phyloP scores from a whole-genome alignment of 2,797 vertebrate genomes.

The Clamator glandarius region DNA sequence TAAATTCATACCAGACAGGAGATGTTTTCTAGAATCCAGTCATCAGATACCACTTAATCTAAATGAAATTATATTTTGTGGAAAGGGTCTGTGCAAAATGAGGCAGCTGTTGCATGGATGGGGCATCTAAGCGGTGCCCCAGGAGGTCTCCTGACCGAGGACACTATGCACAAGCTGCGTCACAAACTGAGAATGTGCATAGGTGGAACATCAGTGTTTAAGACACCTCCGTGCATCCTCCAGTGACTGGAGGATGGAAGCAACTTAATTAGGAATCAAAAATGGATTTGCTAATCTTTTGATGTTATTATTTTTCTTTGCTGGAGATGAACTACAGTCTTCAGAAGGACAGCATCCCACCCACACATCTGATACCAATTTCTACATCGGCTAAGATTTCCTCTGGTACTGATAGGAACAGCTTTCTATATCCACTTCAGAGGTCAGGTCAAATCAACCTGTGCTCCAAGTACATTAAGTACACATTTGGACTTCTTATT shows the following conservation, averaged over 20 bases:
- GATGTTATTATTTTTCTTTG: not conserved
- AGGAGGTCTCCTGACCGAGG: not conserved
- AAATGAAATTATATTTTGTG: not conserved
- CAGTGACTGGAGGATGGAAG: not conserved
- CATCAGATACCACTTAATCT: not conserved
- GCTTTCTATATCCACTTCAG: not conserved
- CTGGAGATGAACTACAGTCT: not conserved
- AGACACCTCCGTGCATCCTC: rapidly evolving
- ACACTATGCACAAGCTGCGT: rapidly evolving
- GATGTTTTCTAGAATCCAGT: not conserved
- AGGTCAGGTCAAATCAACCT: not conserved
- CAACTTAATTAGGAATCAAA: not conserved
- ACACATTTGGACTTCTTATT: not conserved
- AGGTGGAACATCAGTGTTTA: not conserved
- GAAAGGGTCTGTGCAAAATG: not conserved
- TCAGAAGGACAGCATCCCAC: not conserved
- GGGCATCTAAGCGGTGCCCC: rapidly evolving
- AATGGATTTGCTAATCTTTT: not conserved
- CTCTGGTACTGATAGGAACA: not conserved
- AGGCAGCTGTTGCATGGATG: no score
- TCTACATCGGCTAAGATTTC: not conserved
- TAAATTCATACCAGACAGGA: not conserved
- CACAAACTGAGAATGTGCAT: rapidly evolving
- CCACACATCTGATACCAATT: not conserved
- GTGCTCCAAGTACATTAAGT: not conserved